Conservation (phyloP, 2,888 invertebrate genomes). For the Adineta ricciae region DNA sequence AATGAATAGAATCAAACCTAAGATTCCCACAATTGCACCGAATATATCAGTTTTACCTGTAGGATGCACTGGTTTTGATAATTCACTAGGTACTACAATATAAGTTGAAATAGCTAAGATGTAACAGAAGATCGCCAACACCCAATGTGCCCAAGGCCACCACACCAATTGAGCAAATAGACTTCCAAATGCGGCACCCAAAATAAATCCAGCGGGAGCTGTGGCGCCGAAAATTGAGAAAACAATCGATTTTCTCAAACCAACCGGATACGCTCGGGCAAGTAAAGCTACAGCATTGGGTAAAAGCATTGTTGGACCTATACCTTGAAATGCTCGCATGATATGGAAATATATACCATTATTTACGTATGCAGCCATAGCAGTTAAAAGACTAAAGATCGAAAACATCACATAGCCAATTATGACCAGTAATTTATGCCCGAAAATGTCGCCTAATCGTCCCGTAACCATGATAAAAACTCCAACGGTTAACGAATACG, state of each 20-base stretch:
- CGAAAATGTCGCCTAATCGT: constrained; percentile 10
- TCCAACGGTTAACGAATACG: background rate
- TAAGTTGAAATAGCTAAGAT: background rate
- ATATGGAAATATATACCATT: background rate
- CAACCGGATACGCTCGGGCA: background rate
- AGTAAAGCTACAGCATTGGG: background rate
- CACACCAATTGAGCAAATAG: background rate
- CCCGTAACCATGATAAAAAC: background rate
- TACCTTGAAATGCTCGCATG: constrained; percentile 2
- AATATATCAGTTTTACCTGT: background rate
- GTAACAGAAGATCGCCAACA: background rate
- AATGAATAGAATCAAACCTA: background rate
- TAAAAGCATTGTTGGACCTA: background rate
- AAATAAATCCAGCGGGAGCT: background rate
- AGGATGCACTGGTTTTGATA: background rate
- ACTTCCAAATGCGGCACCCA: background rate
- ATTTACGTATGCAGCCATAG: background rate
- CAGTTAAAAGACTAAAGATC: background rate
- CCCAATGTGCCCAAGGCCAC: constrained; percentile 4
- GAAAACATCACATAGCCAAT: background rate
- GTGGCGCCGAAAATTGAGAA: background rate
- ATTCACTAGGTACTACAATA: background rate
- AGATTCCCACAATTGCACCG: background rate
- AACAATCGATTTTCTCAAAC: background rate
- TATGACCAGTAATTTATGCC: background rate